phyloP scores from a whole-genome alignment of 2,888 invertebrate species.

The Dichetophora obliterata region DNA sequence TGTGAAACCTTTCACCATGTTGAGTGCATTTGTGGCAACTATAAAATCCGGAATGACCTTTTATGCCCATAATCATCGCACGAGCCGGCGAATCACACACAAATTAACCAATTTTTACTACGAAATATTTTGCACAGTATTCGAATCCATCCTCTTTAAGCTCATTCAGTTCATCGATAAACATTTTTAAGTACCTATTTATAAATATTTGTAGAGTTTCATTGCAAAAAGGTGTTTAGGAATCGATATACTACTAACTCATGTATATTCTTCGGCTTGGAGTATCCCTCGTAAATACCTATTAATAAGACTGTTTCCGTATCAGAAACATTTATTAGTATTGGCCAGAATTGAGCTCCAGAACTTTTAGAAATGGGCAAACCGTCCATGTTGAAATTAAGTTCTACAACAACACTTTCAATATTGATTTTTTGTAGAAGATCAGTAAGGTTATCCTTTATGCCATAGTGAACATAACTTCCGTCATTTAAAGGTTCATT shows the following conservation, averaged over 20 bases:
- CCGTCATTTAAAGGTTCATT: background rate
- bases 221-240: too few species aligned
- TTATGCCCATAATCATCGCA: conserved; percentile 18
- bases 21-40: conserved; percentile 35
- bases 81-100: conserved; percentile 37
- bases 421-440: background rate
- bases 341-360: background rate
- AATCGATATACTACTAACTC: too few species aligned
- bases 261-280: too few species aligned
- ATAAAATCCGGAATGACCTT: conserved; percentile 33
- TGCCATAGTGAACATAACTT: background rate
- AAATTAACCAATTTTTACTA: conserved; percentile 28
- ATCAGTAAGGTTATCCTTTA: background rate
- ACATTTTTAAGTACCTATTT: too few species aligned
- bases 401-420: background rate
- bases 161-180: too few species aligned
- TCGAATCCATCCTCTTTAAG: background rate
- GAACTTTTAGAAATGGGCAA: background rate
- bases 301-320: background rate
- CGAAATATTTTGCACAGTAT: background rate
- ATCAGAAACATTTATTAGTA: background rate
- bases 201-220: too few species aligned
- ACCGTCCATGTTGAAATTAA: conserved; percentile 9
- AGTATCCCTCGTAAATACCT: background rate
- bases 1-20: background rate